Evolutionary conservation across 92 coral and sea anemone genomes (phyloP).

Genomic region (Umimayanthus chanpuru): DNA sequence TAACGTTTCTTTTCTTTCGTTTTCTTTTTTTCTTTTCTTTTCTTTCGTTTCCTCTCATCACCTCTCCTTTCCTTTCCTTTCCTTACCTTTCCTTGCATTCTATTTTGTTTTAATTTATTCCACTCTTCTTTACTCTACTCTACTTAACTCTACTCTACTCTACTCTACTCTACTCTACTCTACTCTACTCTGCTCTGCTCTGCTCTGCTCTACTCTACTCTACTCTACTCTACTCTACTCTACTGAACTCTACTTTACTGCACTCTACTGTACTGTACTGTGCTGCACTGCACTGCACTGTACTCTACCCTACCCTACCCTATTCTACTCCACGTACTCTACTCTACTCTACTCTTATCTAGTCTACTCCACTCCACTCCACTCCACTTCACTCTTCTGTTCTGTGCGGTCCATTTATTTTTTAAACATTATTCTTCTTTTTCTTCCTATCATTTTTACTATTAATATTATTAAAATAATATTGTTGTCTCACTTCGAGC

Average conservation of each 20-base stretch:
- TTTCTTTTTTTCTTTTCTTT: neutral
- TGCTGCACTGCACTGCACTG: neutral
- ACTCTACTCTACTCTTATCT: too few relatives aligned
- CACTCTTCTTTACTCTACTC: neutral
- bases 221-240: too few relatives aligned
- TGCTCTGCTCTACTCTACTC: too few relatives aligned
- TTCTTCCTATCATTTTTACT: neutral
- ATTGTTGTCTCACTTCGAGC: neutral
- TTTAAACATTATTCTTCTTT: too few relatives aligned
- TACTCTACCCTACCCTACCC: neutral
- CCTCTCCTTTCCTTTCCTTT: neutral
- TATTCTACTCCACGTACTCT: neutral
- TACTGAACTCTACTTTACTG: neutral
- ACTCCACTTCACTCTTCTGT: too few relatives aligned
- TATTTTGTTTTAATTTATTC: neutral
- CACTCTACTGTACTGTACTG: neutral
- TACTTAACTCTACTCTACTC: neutral
- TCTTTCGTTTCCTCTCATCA: neutral
- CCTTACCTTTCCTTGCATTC: neutral
- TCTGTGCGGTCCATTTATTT: too few relatives aligned
- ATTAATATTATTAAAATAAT: neutral
- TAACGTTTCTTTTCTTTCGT: neutral
- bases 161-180: neutral
- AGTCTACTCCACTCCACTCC: too few relatives aligned
- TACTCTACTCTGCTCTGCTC: neutral